Percentiles rank a stretch among this genome's conserved stretches.
Conservation (phyloP, 2,113 vertebrate genomes). For the Psilopsiagon aurifrons region DNA sequence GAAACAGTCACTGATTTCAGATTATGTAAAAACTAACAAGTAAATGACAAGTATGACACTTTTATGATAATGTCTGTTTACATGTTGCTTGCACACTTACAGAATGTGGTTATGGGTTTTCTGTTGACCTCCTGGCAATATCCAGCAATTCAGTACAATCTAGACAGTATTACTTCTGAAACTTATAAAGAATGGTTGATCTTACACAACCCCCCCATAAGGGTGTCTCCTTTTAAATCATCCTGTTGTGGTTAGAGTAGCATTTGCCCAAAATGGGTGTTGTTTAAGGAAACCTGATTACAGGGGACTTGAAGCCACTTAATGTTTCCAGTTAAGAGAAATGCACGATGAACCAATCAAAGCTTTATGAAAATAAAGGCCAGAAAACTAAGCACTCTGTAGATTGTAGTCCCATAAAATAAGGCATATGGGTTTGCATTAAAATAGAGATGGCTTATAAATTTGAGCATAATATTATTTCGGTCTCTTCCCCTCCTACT, state of each 20-base stretch:
- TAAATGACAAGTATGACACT: background rate
- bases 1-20: background rate
- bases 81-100: rapidly evolving
- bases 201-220: background rate
- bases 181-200: background rate
- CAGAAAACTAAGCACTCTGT: background rate
- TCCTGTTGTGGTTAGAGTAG: background rate
- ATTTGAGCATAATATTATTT: background rate
- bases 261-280: rapidly evolving
- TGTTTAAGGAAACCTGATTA: background rate
- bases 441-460: background rate
- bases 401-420: background rate
- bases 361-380: background rate
- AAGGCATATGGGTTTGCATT: rapidly evolving
- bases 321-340: background rate
- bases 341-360: background rate
- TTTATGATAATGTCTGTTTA: background rate
- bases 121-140: background rate
- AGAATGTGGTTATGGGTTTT: background rate
- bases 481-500: background rate
- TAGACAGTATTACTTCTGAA: background rate
- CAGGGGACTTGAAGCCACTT: background rate
- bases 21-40: background rate
- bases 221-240: no score
- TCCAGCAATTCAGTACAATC: background rate